Conservation (phyloP, 2,113 vertebrate genomes). For the Azemiops feae region DNA sequence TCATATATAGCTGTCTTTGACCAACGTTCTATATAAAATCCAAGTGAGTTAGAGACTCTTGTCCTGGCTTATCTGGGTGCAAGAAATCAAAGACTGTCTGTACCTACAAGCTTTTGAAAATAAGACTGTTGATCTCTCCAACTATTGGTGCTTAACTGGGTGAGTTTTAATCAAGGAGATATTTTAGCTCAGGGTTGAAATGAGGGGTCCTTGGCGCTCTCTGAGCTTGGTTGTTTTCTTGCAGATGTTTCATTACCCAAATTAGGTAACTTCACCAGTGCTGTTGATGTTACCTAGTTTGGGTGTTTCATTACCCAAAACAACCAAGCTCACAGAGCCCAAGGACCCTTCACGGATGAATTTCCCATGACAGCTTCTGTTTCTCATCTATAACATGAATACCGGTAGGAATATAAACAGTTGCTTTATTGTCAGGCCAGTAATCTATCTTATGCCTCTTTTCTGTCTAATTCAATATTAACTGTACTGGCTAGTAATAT, state of each 20-base stretch:
- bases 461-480: background rate
- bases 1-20: background rate
- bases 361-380: background rate
- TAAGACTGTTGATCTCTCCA: background rate
- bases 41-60: background rate
- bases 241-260: background rate
- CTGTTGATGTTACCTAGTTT: background rate
- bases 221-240: background rate
- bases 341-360: background rate
- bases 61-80: background rate
- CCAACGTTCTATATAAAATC: background rate
- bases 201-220: background rate
- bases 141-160: background rate
- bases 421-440: background rate
- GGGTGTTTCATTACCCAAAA: too few species aligned
- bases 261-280: background rate
- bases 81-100: background rate
- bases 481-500: background rate
- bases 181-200: background rate
- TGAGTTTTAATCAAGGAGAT: background rate
- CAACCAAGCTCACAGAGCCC: background rate
- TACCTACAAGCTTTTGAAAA: background rate
- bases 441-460: background rate
- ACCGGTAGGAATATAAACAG: background rate
- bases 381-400: background rate